Percentiles rank a stretch among this genome's conserved stretches.
Conservation (phyloP, 2,888 invertebrate genomes). For the Coleophora deauratella region DNA sequence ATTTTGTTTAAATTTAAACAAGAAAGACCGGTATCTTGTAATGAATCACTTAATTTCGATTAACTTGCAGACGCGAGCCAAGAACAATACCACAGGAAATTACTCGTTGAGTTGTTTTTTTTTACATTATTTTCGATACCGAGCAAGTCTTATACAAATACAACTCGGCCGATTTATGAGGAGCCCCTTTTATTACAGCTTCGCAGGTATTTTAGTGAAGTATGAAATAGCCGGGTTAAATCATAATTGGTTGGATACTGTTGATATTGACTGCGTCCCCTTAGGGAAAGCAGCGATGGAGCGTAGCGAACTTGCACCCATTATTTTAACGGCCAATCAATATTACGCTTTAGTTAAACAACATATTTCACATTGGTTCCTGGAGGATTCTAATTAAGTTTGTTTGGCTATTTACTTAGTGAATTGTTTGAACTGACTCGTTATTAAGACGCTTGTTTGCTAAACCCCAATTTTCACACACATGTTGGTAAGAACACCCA, state of each 20-base stretch:
- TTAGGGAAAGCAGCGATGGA: constrained; percentile 29
- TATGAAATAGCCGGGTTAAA: constrained; percentile 9
- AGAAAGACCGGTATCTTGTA: constrained; percentile 50
- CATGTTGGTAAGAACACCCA: too few species aligned
- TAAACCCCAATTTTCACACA: constrained; percentile 3
- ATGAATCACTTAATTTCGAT: constrained; percentile 73
- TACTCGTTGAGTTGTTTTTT: constrained; percentile 64
- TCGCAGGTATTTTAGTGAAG: constrained; percentile 11
- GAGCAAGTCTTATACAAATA: constrained; percentile 48
- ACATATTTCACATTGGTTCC: constrained; percentile 47
- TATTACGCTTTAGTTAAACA: constrained; percentile 52
- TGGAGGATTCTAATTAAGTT: constrained; percentile 53
- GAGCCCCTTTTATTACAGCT: constrained; percentile 21
- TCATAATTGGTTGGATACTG: constrained; percentile 23
- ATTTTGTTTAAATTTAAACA: constrained; percentile 39
- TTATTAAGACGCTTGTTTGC: constrained; percentile 53
- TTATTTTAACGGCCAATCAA: constrained; percentile 66
- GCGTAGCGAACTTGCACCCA: constrained; percentile 52
- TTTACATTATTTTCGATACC: constrained; percentile 52
- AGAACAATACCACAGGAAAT: constrained; percentile 68
- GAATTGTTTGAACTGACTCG: constrained; percentile 59
- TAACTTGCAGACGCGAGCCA: constrained; percentile 46
- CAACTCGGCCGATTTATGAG: constrained; percentile 26
- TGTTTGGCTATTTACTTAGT: constrained; percentile 62
- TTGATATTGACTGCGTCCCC: constrained; percentile 39